Conservation (phyloP, 2,797 vertebrate genomes). For the Petrocephalus schoutedeni region DNA sequence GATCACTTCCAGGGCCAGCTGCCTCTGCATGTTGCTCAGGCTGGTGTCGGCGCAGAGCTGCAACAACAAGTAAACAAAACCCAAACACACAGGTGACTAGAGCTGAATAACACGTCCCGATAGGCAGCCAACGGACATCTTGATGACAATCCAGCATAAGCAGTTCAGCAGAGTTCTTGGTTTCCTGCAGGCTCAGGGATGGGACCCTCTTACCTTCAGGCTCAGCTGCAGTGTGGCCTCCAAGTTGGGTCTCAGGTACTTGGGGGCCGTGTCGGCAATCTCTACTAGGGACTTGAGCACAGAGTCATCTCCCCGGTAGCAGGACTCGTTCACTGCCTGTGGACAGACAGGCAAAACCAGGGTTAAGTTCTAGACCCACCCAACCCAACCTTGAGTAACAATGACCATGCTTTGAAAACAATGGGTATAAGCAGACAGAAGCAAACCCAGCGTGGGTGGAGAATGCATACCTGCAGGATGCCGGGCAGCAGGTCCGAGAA, state of each 20-base stretch:
- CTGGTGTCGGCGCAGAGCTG: constrained; percentile 86
- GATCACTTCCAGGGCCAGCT: constrained; percentile 91
- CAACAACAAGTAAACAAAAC: constrained; percentile 25
- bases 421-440: neutral
- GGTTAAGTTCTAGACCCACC: neutral
- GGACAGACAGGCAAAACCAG: neutral
- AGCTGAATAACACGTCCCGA: neutral
- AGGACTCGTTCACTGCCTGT: constrained; percentile 92
- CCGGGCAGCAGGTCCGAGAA: constrained; percentile 91
- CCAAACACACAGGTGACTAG: neutral
- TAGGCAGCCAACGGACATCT: neutral
- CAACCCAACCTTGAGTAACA: neutral
- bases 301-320: constrained; percentile 90
- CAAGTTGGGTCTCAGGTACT: constrained; percentile 89
- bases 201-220: constrained; percentile 73
- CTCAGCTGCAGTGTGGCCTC: constrained; percentile 91
- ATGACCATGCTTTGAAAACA: neutral
- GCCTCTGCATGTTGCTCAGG: constrained; percentile 93
- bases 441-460: neutral
- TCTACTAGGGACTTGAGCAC: constrained; percentile 97
- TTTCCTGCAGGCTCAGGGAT: neutral
- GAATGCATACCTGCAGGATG: constrained; percentile 78
- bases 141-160: neutral
- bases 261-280: constrained; percentile 93
- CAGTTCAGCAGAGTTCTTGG: neutral